Evolutionary conservation across 2,888 invertebrate species (phyloP), one percentile per base, ranked within the genome.

Genomic region (Drosophila prostipennis): DNA sequence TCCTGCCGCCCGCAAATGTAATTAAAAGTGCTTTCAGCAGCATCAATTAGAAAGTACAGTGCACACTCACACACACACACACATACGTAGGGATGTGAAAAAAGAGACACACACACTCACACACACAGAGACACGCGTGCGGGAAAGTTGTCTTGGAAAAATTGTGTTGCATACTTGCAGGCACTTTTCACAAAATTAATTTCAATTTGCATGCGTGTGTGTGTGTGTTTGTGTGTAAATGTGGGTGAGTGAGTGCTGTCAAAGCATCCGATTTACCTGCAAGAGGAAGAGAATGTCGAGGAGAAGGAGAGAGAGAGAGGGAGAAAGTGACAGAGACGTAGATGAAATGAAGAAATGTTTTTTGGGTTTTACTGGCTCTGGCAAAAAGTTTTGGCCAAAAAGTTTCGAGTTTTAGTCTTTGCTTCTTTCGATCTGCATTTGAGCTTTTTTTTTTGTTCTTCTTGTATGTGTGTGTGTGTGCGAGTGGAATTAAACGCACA

Each of bases 11-110:
- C 40, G 74, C 65, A 86, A 86, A 86, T 86, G 80, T 81, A 81
- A 81, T 81, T 81, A 83, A 86, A 81, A 86, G 78, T 65, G 80
- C 78, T 83, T 83, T 86, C 76, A 80, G 78, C 83, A 72, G 60
- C 87, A 72, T 81, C 80, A 81, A 81, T 81, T 86, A 83, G 84
- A 76, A 75, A 67, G 78, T 65, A 68, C 63, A 74, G 54, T 48
- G 48, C 19, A 26, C 23, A 23, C 23, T 2, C 48, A 19, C 19
- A 19, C 19, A 19, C 19, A 29, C 40, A 49, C 51, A 43, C 19
- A 39, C 39, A 40, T 32, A 58, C 37, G 56, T 39, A 63, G 39
- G 10, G 42, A 6, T 48, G 34, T 1, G 32, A 32, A 48, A 56
- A 56, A 52, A 60, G 19, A 54, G 34, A 49, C 16, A 72, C 34